Evolutionary conservation across 2,113 vertebrate species (phyloP), one percentile per base, ranked within the genome.

Genomic region (Sinocyclocheilus maitianheensis): DNA sequence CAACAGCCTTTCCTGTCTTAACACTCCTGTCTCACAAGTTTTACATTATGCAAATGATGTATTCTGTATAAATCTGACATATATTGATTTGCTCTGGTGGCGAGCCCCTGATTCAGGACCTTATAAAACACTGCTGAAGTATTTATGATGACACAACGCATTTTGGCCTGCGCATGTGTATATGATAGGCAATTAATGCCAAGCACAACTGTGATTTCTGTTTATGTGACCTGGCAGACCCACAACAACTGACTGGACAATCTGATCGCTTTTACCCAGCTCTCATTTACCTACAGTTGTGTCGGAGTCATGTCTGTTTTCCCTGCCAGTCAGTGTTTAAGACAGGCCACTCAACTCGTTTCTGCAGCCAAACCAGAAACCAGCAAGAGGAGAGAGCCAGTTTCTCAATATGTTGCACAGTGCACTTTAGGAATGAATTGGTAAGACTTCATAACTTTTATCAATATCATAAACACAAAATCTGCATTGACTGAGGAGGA

Each of bases 1-100:
- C 63, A 48, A 69, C 63, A 80, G 58, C 58, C 55, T 80, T 80
- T 24, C 58, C 60, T 69, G 9, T 69, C 80, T 82, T 69, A 30
- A 69, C 53, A 69, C 58, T 55, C 76, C n/a, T 16, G 37, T 81
- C 78, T 81, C 46, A 77, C 76, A 81, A 51, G 79, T 67, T 82
- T 82, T 69, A 71, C 80, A 71, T 82, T 82, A 69, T 82, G 63
- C 63, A 82, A 82, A 82, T 82, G 0, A 30, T 26, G 80, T 53
- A 53, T 48, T 67, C 80, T 30, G 46, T 14, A 82, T 22, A 53
- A 82, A 4, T 16, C 26, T 69, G n/a, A 82, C 80, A 82, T 12
- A 22, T 51, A 82, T 71, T 71, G 80, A 82, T 82, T 71, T 71
- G 43, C 24, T 51, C 46, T 53, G 4, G 80, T 37, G 80, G 62